A percentile compares a stretch with the other conserved stretches of the same genome.
Evolutionary conservation across 1,140 invertebrate genomes (phyloP).

Genomic region (Leptinotarsa texana): DNA sequence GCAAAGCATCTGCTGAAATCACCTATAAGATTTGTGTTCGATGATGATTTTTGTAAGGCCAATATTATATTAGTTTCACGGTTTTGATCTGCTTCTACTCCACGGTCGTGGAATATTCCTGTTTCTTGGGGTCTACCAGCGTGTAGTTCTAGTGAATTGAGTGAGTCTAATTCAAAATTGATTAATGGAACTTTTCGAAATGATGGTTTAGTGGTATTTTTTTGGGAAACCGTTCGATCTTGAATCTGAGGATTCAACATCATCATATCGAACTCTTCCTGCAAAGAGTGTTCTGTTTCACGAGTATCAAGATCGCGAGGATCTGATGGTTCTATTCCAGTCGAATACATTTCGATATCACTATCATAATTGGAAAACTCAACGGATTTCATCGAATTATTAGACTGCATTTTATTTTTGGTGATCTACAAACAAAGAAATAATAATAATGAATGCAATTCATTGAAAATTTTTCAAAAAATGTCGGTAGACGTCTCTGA

Average conservation of each 20-base stretch:
- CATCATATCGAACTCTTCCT: constrained; percentile 55
- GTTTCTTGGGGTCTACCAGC: constrained; percentile 60
- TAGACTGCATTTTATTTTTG: constrained; percentile 29
- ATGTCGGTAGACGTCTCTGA: too few species aligned
- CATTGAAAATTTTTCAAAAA: too few species aligned
- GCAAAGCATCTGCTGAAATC: constrained; percentile 79
- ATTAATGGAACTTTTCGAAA: constrained; percentile 55
- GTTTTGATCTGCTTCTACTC: constrained; percentile 49
- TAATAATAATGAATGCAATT: too few species aligned
- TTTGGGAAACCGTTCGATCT: constrained; percentile 35
- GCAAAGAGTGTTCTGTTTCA: constrained; percentile 42
- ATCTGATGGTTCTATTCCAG: constrained; percentile 72
- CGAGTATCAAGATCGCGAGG: constrained; percentile 65
- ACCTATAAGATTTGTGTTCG: constrained; percentile 77
- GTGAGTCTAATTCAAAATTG: constrained; percentile 45
- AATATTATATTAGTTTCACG: constrained; percentile 66
- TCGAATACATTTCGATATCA: constrained; percentile 62
- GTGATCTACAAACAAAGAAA: constrained; percentile 31
- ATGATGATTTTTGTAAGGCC: constrained; percentile 63
- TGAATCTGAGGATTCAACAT: constrained; percentile 50
- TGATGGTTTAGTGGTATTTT: constrained; percentile 44
- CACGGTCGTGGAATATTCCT: constrained; percentile 49
- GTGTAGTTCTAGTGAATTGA: constrained; percentile 69
- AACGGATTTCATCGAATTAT: constrained; percentile 36
- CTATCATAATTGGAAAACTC: constrained; percentile 42